A percentile compares a stretch with the other conserved stretches of the same genome.
These are phyloP conservation scores for Halcyon leucocephala DNA, from an alignment of 2,797 vertebrate genomes.

Conservation along the genomic window DNA sequence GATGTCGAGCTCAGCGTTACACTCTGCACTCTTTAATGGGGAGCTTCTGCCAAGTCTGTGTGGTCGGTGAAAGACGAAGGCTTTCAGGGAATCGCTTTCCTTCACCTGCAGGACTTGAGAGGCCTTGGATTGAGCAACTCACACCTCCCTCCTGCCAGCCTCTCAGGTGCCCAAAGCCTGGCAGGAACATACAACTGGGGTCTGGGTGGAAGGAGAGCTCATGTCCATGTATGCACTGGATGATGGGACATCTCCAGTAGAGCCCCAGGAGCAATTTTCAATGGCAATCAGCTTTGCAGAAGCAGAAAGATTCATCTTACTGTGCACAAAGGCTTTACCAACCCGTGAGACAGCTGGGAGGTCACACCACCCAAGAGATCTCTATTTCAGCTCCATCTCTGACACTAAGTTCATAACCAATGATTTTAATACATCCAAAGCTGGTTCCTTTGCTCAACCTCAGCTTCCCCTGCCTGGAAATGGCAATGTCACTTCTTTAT, in stretches of 20 bases:
- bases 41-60: background rate
- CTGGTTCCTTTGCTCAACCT: background rate
- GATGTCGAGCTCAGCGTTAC: background rate
- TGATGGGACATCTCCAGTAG: background rate
- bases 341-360: background rate
- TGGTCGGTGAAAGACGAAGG: background rate
- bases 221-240: accelerated
- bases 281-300: background rate
- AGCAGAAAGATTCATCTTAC: background rate
- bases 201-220: background rate
- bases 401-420: too few relatives aligned
- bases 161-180: background rate
- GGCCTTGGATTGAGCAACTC: background rate
- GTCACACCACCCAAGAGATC: accelerated
- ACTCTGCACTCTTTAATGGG: background rate
- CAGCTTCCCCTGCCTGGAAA: background rate
- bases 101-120: background rate
- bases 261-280: background rate
- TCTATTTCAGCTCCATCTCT: background rate
- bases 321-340: background rate
- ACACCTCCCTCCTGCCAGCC: background rate
- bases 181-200: background rate
- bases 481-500: background rate
- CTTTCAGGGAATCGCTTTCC: background rate
- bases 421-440: background rate